A percentile compares a stretch with the other conserved stretches of the same genome.
Conservation (phyloP, 2,888 invertebrate genomes). For the Horisme vitalbata region DNA sequence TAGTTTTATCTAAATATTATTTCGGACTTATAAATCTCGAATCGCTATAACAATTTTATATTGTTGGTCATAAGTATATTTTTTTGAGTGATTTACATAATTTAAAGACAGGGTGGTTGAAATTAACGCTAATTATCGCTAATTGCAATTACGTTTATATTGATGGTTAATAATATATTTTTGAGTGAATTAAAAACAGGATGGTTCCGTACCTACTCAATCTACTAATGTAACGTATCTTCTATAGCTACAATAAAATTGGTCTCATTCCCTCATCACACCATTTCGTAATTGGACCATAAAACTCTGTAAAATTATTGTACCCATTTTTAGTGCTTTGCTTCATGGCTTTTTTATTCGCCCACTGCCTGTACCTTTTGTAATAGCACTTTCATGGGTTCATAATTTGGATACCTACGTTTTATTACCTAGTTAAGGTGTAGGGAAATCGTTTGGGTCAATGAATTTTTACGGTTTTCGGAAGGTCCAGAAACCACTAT, state of each 20-base stretch:
- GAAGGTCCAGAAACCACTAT: conserved; percentile 14
- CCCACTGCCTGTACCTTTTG: conserved; percentile 42
- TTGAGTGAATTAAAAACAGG: too few species aligned
- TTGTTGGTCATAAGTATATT: too few species aligned
- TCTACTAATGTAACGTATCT: conserved; percentile 41
- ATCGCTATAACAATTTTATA: too few species aligned
- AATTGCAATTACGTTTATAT: too few species aligned
- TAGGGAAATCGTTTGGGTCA: conserved; percentile 15
- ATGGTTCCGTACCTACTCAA: too few species aligned
- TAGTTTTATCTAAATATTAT: too few species aligned
- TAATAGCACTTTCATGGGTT: conserved; percentile 37
- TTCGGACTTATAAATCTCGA: too few species aligned
- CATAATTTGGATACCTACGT: conserved; percentile 35
- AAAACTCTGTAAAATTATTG: conserved; percentile 56
- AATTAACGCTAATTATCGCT: too few species aligned
- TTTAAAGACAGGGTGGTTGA: too few species aligned
- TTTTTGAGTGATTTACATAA: too few species aligned
- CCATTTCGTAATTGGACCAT: conserved; percentile 60
- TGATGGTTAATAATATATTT: too few species aligned
- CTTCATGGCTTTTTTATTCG: conserved; percentile 51
- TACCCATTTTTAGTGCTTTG: conserved; percentile 45
- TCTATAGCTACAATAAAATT: conserved; percentile 52
- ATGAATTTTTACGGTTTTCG: conserved; percentile 24
- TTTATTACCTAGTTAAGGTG: conserved; percentile 36
- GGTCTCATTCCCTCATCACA: conserved; percentile 48